Evolutionary conservation across 2,113 vertebrate species (phyloP).

Genomic region (Burhinus bistriatus): DNA sequence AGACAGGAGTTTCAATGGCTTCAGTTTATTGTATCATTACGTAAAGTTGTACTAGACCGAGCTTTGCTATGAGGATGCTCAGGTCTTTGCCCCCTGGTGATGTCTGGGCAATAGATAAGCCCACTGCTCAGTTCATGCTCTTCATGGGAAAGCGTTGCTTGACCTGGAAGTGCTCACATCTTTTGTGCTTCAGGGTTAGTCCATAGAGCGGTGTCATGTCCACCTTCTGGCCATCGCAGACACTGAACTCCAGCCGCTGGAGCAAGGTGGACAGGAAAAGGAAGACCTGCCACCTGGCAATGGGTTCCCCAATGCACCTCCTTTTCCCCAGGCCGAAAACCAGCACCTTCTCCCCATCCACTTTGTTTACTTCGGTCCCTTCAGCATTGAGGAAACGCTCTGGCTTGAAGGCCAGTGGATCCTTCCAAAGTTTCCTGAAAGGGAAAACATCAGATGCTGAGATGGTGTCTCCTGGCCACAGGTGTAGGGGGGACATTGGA

Average conservation of each 20-base stretch:
- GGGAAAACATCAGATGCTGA: not conserved
- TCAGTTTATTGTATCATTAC: not conserved
- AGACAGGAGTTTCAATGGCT: accelerated
- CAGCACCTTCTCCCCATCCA: constrained; percentile 80
- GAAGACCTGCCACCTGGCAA: constrained; percentile 84
- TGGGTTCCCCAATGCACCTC: constrained; percentile 85
- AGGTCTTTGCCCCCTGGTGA: not conserved
- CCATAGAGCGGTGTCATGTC: constrained; percentile 86
- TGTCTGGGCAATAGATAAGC: not conserved
- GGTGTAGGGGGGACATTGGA: no score
- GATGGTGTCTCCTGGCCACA: not conserved
- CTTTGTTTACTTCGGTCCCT: constrained; percentile 77
- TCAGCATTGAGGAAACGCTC: constrained; percentile 83
- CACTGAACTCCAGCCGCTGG: constrained; percentile 82
- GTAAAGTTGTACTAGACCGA: not conserved
- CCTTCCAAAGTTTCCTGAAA: constrained; percentile 86
- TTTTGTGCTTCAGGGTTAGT: constrained; percentile 82
- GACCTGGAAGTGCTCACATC: constrained; percentile 76
- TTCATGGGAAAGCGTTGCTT: constrained; percentile 44
- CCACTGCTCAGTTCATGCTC: not conserved
- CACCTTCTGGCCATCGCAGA: constrained; percentile 46
- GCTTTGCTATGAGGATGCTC: not conserved
- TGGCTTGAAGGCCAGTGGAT: constrained; percentile 82
- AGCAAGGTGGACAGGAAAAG: constrained; percentile 88
- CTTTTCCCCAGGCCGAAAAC: constrained; percentile 88